Evolutionary conservation across 2,888 invertebrate species (phyloP).

Genomic region (Epinotia bilunana): DNA sequence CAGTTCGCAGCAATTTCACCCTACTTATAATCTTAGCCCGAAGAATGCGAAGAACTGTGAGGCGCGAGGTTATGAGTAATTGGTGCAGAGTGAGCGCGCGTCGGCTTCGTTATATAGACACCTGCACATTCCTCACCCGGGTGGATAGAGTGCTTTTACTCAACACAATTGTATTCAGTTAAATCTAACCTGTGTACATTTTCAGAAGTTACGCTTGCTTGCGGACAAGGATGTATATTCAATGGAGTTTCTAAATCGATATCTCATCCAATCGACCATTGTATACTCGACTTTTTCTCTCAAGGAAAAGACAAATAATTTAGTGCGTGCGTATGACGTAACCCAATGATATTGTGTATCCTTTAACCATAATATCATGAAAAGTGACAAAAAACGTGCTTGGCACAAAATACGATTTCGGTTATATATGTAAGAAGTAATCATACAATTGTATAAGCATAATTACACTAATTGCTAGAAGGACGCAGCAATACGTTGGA

Average conservation of each 20-base stretch:
- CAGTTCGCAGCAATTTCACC: conserved; percentile 1
- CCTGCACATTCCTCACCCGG: conserved; percentile 14
- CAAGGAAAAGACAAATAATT: too few species aligned
- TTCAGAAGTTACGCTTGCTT: neutral
- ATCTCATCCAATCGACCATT: too few species aligned
- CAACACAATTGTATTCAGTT: conserved; percentile 4
- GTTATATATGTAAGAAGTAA: too few species aligned
- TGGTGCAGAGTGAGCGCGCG: conserved; percentile 26
- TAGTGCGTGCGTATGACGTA: too few species aligned
- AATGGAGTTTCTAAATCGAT: neutral
- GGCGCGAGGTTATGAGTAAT: conserved; percentile 34
- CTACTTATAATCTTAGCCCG: neutral
- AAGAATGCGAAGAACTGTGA: conserved; percentile 18
- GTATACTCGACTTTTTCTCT: too few species aligned
- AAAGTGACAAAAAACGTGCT: too few species aligned
- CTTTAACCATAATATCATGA: too few species aligned
- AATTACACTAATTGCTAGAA: too few species aligned
- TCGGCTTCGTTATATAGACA: conserved; percentile 30
- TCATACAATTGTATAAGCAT: too few species aligned
- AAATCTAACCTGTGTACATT: neutral
- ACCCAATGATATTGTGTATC: too few species aligned
- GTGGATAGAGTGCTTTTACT: conserved; percentile 7
- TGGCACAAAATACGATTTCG: too few species aligned
- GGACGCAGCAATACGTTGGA: too few species aligned
- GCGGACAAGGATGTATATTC: neutral